These are phyloP conservation scores for Neodiprion virginianus DNA, from an alignment of 1,140 invertebrate genomes.

Conservation along the genomic window DNA sequence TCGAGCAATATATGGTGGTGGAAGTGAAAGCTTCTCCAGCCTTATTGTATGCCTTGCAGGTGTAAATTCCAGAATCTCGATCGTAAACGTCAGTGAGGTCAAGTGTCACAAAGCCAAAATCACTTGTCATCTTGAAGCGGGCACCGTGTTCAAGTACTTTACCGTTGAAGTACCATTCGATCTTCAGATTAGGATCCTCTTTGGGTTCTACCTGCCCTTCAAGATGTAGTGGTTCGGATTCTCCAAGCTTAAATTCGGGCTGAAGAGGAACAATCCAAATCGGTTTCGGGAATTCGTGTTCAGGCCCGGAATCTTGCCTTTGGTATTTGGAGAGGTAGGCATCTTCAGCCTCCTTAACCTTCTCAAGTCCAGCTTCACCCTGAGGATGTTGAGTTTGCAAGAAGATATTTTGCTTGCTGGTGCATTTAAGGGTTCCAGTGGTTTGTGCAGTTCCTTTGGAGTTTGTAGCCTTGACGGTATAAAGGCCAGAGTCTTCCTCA, in stretches of 20 bases:
- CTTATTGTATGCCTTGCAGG: constrained; percentile 86
- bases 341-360: constrained; percentile 84
- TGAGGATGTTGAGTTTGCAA: constrained; percentile 90
- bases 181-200: constrained; percentile 93
- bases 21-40: constrained; percentile 91
- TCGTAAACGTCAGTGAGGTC: constrained; percentile 89
- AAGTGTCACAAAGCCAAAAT: constrained; percentile 92
- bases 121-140: constrained; percentile 85
- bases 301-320: constrained; percentile 70
- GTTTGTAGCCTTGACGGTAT: constrained; percentile 92
- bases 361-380: constrained; percentile 84
- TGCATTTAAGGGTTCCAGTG: constrained; percentile 84
- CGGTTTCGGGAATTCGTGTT: constrained; percentile 83
- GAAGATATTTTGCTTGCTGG: constrained; percentile 79
- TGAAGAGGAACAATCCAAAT: constrained; percentile 85
- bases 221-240: constrained; percentile 89
- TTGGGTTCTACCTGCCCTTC: constrained; percentile 95
- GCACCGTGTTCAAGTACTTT: constrained; percentile 85
- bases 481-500: constrained; percentile 88
- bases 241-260: constrained; percentile 83
- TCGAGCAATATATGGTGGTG: constrained; percentile 83
- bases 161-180: constrained; percentile 95
- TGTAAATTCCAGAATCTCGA: constrained; percentile 94
- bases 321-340: constrained; percentile 74
- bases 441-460: constrained; percentile 88